phyloP scores from a whole-genome alignment of 1,140 invertebrate genomes.

The Eriosoma lanigerum region DNA sequence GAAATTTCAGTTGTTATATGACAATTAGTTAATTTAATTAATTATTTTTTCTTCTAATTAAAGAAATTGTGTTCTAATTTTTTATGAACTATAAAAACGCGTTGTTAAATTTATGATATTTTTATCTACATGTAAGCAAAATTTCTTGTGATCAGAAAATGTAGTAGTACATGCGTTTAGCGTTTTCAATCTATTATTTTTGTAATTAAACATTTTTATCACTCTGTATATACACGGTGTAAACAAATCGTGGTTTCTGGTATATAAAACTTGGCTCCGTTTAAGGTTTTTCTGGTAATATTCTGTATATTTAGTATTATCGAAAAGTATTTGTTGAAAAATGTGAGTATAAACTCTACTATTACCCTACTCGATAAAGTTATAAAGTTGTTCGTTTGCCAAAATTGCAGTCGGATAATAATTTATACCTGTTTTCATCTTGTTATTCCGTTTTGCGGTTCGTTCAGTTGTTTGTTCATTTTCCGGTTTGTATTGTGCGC shows the following conservation, averaged over 20 bases:
- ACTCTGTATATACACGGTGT: not conserved
- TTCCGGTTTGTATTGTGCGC: not conserved
- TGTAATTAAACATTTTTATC: too few relatives aligned
- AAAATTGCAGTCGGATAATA: not conserved
- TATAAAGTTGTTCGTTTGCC: not conserved
- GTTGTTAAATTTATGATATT: too few relatives aligned
- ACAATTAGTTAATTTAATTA: too few relatives aligned
- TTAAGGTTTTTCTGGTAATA: not conserved
- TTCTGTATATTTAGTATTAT: not conserved
- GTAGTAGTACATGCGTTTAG: too few relatives aligned
- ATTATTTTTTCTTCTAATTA: too few relatives aligned
- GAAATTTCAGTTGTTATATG: too few relatives aligned
- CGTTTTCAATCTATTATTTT: too few relatives aligned
- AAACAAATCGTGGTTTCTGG: not conserved
- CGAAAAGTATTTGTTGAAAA: not conserved
- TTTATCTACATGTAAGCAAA: too few relatives aligned
- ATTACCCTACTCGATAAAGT: not conserved
- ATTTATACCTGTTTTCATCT: constrained; percentile 11
- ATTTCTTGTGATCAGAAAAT: too few relatives aligned
- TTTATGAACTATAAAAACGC: too few relatives aligned
- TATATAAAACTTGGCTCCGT: constrained; percentile 1
- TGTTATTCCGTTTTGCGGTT: not conserved
- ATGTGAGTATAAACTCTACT: not conserved
- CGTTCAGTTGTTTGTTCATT: not conserved
- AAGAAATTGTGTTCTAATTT: too few relatives aligned